A percentile compares a stretch with the other conserved stretches of the same genome.
These are phyloP conservation scores for Macrotis lagotis DNA, from an alignment of 2,113 vertebrate species.

Conservation along the genomic window DNA sequence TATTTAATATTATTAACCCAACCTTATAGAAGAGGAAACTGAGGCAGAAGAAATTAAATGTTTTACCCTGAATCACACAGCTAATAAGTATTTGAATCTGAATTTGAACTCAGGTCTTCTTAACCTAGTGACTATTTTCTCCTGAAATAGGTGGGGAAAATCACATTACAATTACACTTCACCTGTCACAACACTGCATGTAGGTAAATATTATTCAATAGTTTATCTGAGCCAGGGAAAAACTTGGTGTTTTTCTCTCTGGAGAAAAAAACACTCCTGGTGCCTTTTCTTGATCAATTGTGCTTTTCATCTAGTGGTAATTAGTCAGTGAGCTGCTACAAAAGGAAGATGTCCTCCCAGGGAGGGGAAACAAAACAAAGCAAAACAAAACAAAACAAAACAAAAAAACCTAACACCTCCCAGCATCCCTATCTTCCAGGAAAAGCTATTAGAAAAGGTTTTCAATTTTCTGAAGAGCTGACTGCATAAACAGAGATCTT, in stretches of 20 bases:
- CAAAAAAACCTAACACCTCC: background rate
- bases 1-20: background rate
- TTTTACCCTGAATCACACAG: background rate
- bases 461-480: background rate
- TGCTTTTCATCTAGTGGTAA: background rate
- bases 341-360: background rate
- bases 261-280: too few species aligned
- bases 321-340: background rate
- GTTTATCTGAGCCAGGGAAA: accelerated
- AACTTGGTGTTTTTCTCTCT: background rate
- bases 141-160: background rate
- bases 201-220: background rate
- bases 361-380: background rate
- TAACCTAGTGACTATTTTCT: background rate
- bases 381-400: too few species aligned
- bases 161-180: background rate
- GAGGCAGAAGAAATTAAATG: background rate
- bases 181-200: background rate
- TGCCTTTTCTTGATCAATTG: background rate
- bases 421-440: background rate
- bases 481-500: background rate
- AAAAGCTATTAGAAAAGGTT: background rate
- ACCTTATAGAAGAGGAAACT: background rate
- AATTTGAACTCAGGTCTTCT: background rate
- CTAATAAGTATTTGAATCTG: background rate